These are phyloP conservation scores for Parnassius smintheus DNA, from an alignment of 2,888 invertebrate species.

Conservation along the genomic window DNA sequence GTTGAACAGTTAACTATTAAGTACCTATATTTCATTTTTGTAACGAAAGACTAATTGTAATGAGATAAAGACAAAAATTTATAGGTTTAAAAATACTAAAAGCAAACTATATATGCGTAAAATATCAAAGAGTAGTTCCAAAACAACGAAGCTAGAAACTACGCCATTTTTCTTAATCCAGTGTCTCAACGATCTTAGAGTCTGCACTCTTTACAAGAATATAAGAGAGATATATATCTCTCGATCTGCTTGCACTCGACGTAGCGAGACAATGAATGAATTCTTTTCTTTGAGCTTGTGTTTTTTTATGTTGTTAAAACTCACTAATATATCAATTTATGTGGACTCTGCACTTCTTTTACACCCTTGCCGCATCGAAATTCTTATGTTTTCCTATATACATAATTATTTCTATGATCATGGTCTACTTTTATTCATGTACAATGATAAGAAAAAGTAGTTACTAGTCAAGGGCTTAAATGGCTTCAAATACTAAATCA, in stretches of 20 bases:
- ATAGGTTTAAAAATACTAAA: no score
- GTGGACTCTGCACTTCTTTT: background rate
- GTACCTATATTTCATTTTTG: no score
- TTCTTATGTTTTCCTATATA: background rate
- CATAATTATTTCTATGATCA: no score
- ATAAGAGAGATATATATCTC: slow-evolving; percentile 9
- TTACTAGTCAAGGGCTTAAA: no score
- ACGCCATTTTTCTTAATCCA: slow-evolving; percentile 3
- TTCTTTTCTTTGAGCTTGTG: slow-evolving; percentile 8
- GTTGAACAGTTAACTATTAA: no score
- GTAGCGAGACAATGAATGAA: slow-evolving; percentile 10
- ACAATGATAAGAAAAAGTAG: no score
- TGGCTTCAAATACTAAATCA: no score
- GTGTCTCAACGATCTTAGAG: slow-evolving; percentile 1
- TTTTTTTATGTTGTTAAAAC: slow-evolving; percentile 6
- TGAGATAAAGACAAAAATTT: no score
- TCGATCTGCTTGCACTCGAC: slow-evolving; percentile 2
- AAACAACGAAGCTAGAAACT: background rate
- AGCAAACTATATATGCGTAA: no score
- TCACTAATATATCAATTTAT: background rate
- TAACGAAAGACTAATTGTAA: no score
- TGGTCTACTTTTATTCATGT: no score
- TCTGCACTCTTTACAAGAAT: slow-evolving; percentile 6
- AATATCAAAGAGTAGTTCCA: no score
- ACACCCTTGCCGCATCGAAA: background rate